A percentile compares a stretch with the other conserved stretches of the same genome.
These are phyloP conservation scores for Trachelus tabidus DNA, from an alignment of 2,888 invertebrate genomes.

Conservation along the genomic window DNA sequence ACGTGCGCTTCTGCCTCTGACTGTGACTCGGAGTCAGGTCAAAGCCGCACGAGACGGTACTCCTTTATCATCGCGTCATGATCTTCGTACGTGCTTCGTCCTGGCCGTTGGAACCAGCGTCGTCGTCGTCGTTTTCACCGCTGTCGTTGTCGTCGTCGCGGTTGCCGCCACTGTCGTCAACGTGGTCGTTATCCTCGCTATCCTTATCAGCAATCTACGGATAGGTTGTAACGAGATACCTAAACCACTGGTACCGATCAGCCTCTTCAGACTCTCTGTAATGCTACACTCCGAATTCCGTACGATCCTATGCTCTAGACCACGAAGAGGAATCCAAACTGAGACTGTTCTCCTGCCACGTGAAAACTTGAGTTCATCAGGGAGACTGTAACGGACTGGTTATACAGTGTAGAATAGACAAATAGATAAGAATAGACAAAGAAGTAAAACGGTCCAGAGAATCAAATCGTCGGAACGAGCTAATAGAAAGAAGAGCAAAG, in stretches of 20 bases:
- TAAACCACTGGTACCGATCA: background rate
- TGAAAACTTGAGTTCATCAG: background rate
- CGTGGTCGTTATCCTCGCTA: background rate
- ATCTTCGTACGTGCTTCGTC: background rate
- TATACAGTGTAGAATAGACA: background rate
- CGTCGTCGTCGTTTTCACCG: background rate
- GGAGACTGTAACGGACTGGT: background rate
- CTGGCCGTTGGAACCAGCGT: background rate
- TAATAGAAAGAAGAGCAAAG: background rate
- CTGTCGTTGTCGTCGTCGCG: background rate
- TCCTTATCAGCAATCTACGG: background rate
- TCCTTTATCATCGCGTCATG: background rate
- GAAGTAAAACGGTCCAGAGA: background rate
- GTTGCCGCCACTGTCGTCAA: background rate
- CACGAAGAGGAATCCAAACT: background rate
- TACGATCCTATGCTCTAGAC: background rate
- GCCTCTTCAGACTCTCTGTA: background rate
- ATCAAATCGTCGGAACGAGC: background rate
- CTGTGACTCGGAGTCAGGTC: background rate
- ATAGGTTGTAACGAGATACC: background rate
- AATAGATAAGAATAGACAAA: background rate
- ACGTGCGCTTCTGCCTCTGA: slow-evolving; percentile 4
- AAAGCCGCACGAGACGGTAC: background rate
- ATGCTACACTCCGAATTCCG: background rate
- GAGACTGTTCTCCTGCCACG: background rate